A percentile compares a stretch with the other conserved stretches of the same genome.
Conservation (phyloP, 2,797 vertebrate genomes). For the Carduelis carduelis region DNA sequence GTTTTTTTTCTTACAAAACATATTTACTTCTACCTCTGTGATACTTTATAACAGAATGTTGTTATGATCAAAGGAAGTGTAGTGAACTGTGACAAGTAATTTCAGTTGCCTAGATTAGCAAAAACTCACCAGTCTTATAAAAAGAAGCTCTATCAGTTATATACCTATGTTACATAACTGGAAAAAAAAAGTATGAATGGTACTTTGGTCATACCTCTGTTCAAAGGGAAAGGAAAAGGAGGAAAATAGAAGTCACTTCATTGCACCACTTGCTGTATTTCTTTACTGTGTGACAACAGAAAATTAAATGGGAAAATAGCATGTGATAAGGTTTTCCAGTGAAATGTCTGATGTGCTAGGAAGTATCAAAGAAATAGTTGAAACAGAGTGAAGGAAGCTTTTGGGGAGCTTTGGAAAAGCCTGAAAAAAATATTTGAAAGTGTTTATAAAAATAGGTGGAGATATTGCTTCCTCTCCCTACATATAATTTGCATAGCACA, state of each 20-base stretch:
- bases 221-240: background rate
- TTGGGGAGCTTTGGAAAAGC: background rate
- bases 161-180: background rate
- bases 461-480: background rate
- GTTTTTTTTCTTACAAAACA: background rate
- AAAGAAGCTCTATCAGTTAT: background rate
- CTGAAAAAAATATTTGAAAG: background rate
- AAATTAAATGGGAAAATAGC: conserved; percentile 13
- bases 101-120: background rate
- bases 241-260: background rate
- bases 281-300: background rate
- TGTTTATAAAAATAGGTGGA: background rate
- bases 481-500: background rate
- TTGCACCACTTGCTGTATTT: background rate
- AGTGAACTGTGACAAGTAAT: background rate
- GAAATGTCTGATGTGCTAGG: background rate
- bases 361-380: background rate
- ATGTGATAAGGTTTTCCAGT: background rate
- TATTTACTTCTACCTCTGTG: background rate
- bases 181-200: background rate
- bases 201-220: background rate
- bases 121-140: background rate
- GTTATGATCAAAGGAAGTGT: background rate
- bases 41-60: background rate
- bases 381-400: background rate